These are phyloP conservation scores for Notodonta ziczac DNA, from an alignment of 2,888 invertebrate species.

Conservation along the genomic window DNA sequence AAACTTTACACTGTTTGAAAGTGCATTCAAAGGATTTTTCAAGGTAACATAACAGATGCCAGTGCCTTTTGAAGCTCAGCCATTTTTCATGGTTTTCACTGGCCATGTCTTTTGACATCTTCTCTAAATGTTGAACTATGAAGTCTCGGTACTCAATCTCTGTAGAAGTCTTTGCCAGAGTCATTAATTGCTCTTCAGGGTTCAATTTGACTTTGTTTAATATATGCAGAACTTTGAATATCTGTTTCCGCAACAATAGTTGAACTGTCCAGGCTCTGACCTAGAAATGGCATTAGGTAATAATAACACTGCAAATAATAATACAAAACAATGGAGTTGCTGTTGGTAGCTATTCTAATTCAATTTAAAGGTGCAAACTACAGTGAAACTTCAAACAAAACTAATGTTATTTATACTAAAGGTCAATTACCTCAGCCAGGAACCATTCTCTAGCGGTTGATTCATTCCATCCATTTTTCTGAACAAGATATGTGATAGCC, in stretches of 20 bases:
- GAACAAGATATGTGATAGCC: slow-evolving; percentile 84
- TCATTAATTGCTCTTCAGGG: slow-evolving; percentile 83
- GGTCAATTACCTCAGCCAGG: slow-evolving; percentile 77
- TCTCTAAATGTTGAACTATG: slow-evolving; percentile 87
- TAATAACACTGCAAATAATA: not conserved
- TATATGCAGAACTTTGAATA: slow-evolving; percentile 87
- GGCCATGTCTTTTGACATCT: slow-evolving; percentile 70
- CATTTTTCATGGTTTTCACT: slow-evolving; percentile 60
- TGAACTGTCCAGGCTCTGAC: slow-evolving; percentile 87
- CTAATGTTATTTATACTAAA: slow-evolving; percentile 11
- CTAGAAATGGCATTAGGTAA: slow-evolving; percentile 55
- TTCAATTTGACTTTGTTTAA: slow-evolving; percentile 86
- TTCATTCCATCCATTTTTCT: slow-evolving; percentile 80
- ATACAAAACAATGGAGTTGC: not conserved
- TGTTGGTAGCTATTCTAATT: not conserved
- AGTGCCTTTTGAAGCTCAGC: slow-evolving; percentile 70
- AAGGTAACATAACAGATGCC: slow-evolving; percentile 72
- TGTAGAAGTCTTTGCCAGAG: slow-evolving; percentile 84
- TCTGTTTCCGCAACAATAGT: slow-evolving; percentile 85
- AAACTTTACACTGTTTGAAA: slow-evolving; percentile 80
- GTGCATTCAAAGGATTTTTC: slow-evolving; percentile 81
- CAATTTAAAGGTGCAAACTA: not conserved
- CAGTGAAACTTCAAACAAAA: not conserved
- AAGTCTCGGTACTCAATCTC: slow-evolving; percentile 86
- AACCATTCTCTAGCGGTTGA: slow-evolving; percentile 83